Base-by-base conservation (phyloP, 1,140 invertebrate genomes). In the Dendrolimus kikuchii region DNA sequence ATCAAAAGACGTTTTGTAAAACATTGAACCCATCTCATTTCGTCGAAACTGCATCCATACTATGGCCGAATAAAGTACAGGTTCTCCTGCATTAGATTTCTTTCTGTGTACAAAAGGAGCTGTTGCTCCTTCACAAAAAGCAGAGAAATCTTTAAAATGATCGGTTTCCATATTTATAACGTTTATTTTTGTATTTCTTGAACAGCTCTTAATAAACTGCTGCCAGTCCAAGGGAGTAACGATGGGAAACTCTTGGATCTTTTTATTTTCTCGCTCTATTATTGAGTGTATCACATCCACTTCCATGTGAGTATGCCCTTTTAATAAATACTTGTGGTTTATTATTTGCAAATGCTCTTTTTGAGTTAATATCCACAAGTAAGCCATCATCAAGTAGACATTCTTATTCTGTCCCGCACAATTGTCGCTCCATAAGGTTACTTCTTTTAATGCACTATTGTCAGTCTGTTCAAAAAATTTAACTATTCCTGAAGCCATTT, bases 141-240 rank as follows among this genome's bases (percentile, higher is more conserved):
- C 49, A 4, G 49, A 46, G 40, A 58, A 49, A 40, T 59, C 45
- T 49, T 53, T 58, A 47, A 53, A 58, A 46, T 23, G 5, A 43
- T 44, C 51, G 44, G 38, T 53, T 43, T 51, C 45, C 47, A 59
- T 59, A 23, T 50, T 53, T 23, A 54, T 41, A 9, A 59, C 47
- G 38, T 47, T 45, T 9, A 51, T 51, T 48, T 49, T 40, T 37
- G 48, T n/a, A 40, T 46, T 59, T 44, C 38, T 52, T 43, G 57
- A 59, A 51, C 48, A 55, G 41, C 40, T 49, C 38, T 39, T 52
- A 42, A 55, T 55, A 37, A 54, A 47, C 38, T 54, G 52, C 42
- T 59, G 49, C 52, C 48, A 59, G 49, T 59, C 51, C 55, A 44
- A 57, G 9, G 55, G 49, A 10, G 43, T 57, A 42, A 51, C 44